These are phyloP conservation scores for Tyto alba DNA, from an alignment of 2,113 vertebrate species.

Conservation along the genomic window DNA sequence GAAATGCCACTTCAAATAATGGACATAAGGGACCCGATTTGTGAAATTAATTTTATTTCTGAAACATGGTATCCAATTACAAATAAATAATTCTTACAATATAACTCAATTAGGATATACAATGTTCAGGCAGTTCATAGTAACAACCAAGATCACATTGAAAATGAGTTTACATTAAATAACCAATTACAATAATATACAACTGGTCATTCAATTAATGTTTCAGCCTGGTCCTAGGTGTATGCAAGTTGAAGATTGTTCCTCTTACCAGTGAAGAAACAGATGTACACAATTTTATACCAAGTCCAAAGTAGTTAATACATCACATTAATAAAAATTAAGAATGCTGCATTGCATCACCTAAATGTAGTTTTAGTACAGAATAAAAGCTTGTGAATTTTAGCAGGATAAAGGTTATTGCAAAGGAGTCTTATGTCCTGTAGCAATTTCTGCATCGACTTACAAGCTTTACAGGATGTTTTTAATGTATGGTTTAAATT, in stretches of 20 bases:
- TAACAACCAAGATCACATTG: slow-evolving; percentile 42
- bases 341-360: neutral
- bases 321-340: neutral
- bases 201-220: slow-evolving; percentile 33
- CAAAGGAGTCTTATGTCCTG: neutral
- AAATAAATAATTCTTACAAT: slow-evolving; percentile 80
- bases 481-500: neutral
- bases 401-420: neutral
- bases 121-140: slow-evolving; percentile 52
- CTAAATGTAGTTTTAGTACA: slow-evolving; percentile 9
- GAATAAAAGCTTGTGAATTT: slow-evolving; percentile 1
- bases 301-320: neutral
- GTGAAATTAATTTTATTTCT: slow-evolving; percentile 72
- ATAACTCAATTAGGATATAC: slow-evolving; percentile 67
- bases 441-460: neutral
- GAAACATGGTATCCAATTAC: slow-evolving; percentile 73
- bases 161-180: slow-evolving; percentile 63
- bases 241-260: slow-evolving; percentile 36
- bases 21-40: neutral
- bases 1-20: neutral
- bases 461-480: neutral
- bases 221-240: slow-evolving; percentile 48
- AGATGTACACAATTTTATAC: neutral
- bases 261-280: slow-evolving; percentile 8
- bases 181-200: slow-evolving; percentile 62